These are phyloP conservation scores for Magallana nippona DNA, from an alignment of 2,888 invertebrate species.

Conservation along the genomic window DNA sequence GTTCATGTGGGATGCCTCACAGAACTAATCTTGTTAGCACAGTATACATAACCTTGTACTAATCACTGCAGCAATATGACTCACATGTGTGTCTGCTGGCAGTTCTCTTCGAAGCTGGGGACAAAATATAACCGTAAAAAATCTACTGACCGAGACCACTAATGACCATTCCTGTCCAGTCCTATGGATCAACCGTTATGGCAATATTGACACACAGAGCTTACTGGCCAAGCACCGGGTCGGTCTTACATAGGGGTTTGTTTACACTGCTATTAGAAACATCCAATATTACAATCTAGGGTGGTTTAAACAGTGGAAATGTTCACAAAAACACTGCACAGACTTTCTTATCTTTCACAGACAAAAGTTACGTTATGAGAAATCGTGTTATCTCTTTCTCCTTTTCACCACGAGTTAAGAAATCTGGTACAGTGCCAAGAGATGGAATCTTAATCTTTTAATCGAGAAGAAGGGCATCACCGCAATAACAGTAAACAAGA, in stretches of 20 bases:
- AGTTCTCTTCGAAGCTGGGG: not conserved
- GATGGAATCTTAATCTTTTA: not conserved
- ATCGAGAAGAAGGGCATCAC: not conserved
- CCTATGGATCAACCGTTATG: not conserved
- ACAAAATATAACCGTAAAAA: not conserved
- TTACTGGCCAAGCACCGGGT: not conserved
- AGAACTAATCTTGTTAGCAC: too few species aligned
- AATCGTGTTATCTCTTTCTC: slow-evolving; percentile 3
- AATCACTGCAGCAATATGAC: not conserved
- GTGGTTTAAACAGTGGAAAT: not conserved
- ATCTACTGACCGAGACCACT: not conserved
- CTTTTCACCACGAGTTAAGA: not conserved
- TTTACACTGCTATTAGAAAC: not conserved
- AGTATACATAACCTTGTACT: too few species aligned
- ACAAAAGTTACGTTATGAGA: not conserved
- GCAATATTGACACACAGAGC: not conserved
- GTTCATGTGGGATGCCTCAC: too few species aligned
- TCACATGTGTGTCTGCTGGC: not conserved
- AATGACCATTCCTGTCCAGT: not conserved
- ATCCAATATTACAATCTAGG: not conserved
- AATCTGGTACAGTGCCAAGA: slow-evolving; percentile 10
- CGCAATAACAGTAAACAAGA: not conserved
- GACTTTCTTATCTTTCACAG: too few species aligned
- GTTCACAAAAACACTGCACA: not conserved
- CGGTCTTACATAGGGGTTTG: not conserved